Evolutionary conservation across 2,797 vertebrate genomes (phyloP), one percentile per base, ranked within the genome.

Genomic region (Pipistrellus pygmaeus): DNA sequence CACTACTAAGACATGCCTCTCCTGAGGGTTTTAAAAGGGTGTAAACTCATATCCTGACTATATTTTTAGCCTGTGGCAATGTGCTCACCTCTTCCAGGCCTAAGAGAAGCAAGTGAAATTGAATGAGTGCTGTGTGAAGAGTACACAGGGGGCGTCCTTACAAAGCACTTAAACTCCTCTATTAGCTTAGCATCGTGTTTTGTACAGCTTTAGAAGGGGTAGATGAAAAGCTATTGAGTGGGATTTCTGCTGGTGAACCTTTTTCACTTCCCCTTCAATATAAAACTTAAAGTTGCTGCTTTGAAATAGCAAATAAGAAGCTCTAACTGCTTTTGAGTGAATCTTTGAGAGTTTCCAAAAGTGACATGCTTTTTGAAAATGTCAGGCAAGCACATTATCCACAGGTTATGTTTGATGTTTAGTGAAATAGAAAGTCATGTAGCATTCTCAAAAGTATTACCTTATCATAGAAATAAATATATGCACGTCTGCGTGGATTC

Each of bases 371-470:
- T 82, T 90, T 66, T 5, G 5, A 13, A 55, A 75, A 84, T 66
- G 32, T 68, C 3, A 38, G 14, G 5, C 53, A 81, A 72, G 9
- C 17, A 48, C 20, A 90, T 48, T 44, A 55, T 30, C 14, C 35
- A 25, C 5, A n/a, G 72, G 27, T 82, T 91, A 57, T 66, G 68
- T 92, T 64, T 88, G n/a, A 51, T 66, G 51, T 71, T 81, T 85
- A 62, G 18, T 57, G 51, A 91, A 87, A 5, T 53, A 87, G 18
- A 92, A 38, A 71, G 41, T 17, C 62, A 44, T 9, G 7, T 32
- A 81, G 21, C 21, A 51, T 64, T 88, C 17, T 92, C 41, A 88
- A 69, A 89, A n/a, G 14, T 17, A 84, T 15, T 30, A 13, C 6
- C 64, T 72, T 55, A 55, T 53, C 66, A 41, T 83, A 80, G 41